Conservation (phyloP, 2,113 vertebrate genomes). For the Caretta caretta region DNA sequence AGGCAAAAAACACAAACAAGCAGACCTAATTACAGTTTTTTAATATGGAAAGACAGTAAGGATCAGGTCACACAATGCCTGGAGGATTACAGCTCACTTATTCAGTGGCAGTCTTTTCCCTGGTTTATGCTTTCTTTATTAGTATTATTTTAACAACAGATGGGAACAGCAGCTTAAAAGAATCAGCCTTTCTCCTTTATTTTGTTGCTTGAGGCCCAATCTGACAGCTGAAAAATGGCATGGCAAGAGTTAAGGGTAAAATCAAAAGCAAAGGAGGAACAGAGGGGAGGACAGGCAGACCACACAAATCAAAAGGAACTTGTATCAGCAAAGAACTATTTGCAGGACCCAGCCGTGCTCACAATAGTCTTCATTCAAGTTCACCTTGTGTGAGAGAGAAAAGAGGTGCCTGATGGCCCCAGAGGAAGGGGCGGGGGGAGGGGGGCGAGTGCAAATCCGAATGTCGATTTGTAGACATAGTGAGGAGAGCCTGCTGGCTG, state of each 20-base stretch:
- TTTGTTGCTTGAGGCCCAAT: not conserved
- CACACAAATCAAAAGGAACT: slow-evolving; percentile 59
- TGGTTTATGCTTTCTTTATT: not conserved
- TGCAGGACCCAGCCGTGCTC: slow-evolving; percentile 5
- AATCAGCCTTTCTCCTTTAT: not conserved
- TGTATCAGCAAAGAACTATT: slow-evolving; percentile 51
- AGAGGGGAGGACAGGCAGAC: not conserved
- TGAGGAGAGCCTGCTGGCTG: slow-evolving; percentile 89
- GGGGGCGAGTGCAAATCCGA: slow-evolving; percentile 83
- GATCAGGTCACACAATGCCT: not conserved
- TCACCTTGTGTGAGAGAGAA: slow-evolving; percentile 72
- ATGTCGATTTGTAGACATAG: slow-evolving; percentile 90
- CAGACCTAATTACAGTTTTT: slow-evolving; percentile 1
- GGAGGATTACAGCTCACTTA: not conserved
- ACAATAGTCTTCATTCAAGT: slow-evolving; percentile 73
- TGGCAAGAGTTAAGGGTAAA: slow-evolving; percentile 23
- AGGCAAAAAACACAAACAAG: rapidly evolving
- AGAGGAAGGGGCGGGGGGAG: slow-evolving; percentile 9
- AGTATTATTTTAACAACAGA: slow-evolving; percentile 7
- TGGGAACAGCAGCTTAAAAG: not conserved
- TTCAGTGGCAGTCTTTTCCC: not conserved
- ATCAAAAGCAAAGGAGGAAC: slow-evolving; percentile 40
- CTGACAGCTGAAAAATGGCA: not conserved
- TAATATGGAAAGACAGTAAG: not conserved
- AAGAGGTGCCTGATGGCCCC: slow-evolving; percentile 58